phyloP scores from a whole-genome alignment of 1,140 invertebrate genomes.

The Teleogryllus occipitalis region DNA sequence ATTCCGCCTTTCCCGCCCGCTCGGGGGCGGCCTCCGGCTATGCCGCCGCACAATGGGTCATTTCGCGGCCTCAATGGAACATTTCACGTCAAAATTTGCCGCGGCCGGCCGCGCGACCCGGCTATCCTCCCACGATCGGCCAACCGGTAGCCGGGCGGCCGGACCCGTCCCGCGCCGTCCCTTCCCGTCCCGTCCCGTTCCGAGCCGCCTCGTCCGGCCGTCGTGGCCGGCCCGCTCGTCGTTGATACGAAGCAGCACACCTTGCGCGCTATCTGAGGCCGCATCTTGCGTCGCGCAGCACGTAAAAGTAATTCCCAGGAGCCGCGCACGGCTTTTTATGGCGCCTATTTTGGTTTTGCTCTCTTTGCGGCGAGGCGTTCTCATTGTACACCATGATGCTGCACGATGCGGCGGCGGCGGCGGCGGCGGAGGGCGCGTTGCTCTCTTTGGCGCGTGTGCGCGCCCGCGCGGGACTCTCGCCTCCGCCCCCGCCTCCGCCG shows the following conservation, averaged over 20 bases:
- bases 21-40: background rate
- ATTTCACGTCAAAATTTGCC: background rate
- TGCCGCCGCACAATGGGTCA: background rate
- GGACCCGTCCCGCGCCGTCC: too few species aligned
- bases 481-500: too few species aligned
- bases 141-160: too few species aligned
- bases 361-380: background rate
- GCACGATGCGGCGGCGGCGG: background rate
- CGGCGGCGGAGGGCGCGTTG: background rate
- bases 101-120: too few species aligned
- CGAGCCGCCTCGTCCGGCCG: background rate
- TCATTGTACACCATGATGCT: slow-evolving; percentile 4
- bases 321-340: background rate
- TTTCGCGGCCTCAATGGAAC: background rate
- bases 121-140: too few species aligned
- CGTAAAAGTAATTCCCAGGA: background rate
- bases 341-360: background rate
- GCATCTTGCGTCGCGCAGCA: background rate
- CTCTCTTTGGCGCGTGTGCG: background rate
- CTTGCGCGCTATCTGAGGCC: background rate
- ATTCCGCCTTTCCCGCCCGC: too few species aligned
- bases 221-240: background rate
- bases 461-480: background rate
- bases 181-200: too few species aligned
- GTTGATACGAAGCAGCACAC: background rate